Percentiles rank a stretch among this genome's conserved stretches.
Conservation (phyloP, 1,140 invertebrate genomes). For the Dendrolimus kikuchii region DNA sequence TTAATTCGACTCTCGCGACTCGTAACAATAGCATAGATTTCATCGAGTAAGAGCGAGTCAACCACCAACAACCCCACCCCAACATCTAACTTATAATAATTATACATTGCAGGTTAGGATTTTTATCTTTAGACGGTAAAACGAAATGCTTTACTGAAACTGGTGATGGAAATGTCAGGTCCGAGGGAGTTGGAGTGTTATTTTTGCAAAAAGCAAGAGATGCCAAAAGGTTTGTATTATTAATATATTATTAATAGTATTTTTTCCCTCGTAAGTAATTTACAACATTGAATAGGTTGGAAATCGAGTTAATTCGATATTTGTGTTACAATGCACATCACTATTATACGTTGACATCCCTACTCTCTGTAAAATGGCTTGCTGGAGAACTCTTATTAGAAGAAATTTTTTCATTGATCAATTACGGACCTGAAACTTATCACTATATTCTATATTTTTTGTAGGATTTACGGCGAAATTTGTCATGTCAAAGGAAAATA, state of each 20-base stretch:
- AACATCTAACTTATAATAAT: too few relatives aligned
- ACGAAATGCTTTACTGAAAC: conserved; percentile 86
- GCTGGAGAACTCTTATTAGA: background rate
- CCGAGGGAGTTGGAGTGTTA: conserved; percentile 79
- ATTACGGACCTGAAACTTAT: background rate
- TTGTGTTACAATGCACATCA: too few relatives aligned
- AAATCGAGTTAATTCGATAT: too few relatives aligned
- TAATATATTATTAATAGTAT: background rate
- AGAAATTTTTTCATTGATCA: too few relatives aligned
- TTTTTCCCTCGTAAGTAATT: too few relatives aligned
- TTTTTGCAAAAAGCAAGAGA: conserved; percentile 78
- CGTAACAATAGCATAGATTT: too few relatives aligned
- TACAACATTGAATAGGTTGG: too few relatives aligned
- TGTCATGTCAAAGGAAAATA: conserved; percentile 74
- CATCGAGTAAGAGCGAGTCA: too few relatives aligned
- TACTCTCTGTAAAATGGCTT: too few relatives aligned
- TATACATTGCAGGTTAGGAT: background rate
- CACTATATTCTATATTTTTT: background rate
- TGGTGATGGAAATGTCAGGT: conserved; percentile 77
- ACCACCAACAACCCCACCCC: too few relatives aligned
- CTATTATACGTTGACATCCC: too few relatives aligned
- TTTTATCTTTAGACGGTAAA: conserved; percentile 76
- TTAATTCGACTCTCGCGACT: too few relatives aligned
- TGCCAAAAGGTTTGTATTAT: conserved; percentile 3
- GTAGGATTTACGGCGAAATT: conserved; percentile 75